Base-by-base conservation (phyloP, 2,113 vertebrate genomes). In the Salvelinus sp. region DNA sequence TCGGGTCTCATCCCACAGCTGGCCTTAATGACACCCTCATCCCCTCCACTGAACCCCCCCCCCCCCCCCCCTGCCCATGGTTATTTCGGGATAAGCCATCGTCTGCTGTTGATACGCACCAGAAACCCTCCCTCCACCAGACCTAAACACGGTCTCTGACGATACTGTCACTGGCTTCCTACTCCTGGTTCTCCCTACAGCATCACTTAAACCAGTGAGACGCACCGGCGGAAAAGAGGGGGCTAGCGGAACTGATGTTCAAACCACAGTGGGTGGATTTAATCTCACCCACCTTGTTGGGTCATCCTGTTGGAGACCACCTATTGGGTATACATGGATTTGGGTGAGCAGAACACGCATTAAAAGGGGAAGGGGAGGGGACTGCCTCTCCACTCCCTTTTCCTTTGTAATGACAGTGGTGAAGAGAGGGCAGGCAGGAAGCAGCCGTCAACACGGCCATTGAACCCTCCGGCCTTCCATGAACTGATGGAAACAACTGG, bases 11-110 rank as follows among this genome's bases (percentile, higher is more conserved):
- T 73, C 30, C 69, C n/a, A 57, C 88, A 85, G 88, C 88, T 89
- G 88, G 75, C 87, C 85, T 85, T 85, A 89, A 88, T 89, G 79
- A 86, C 85, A 88, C 72, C 78, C 50, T 57, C 18, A n/a, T 54
- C 20, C 70, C 74, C 38, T 57, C 77, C 70, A 76, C 27, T 28
- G 69, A 73, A 77, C 69, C 63, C 77, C 75, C 80, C 70, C 66
- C 66, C 77, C 63, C 48, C 79, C 65, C 23, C 47, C 70, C 48
- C 38, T 18, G 50, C 30, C 65, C 58, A 3, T 54, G 64, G 64
- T 82, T 79, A 87, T 83, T 88, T 85, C 47, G 47, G 82, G 69
- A 83, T 33, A 69, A 33, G 30, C 30, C 64, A 65, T 54, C 22
- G n/a, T 74, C 62, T 68, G 75, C 50, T 0, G 18, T 62, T 69